Base-by-base conservation (phyloP, 2,797 vertebrate genomes). In the Lycodopsis pacificus region DNA sequence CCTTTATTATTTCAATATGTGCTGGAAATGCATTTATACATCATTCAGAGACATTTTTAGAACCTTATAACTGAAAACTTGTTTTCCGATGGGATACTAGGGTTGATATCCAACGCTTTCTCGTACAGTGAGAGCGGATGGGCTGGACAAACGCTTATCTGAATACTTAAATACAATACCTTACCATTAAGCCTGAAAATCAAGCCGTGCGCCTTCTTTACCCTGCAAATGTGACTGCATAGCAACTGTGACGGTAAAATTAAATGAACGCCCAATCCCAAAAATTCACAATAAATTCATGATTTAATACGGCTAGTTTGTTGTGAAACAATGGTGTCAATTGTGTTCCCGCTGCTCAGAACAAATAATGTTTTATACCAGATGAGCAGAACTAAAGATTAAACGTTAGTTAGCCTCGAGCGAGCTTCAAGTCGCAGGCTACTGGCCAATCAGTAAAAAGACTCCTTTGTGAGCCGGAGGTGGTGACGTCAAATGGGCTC, bases 371-470 rank as follows among this genome's bases (percentile, higher is more conserved):
- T 97, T 97, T 95, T 96, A 93, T 97, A 94, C 94, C 78, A 94
- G 95, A 95, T 25, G 94, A 96, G 96, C 96, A 97, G 96, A 99
- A 99, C 96, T 95, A 99, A 99, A 98, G 97, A 96, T 98, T 96
- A 98, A 99, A 98, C 95, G 95, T 90, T 88, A 95, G 90, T 94
- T 95, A 87, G 97, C 97, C 97, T 95, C 94, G 94, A 97, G 98
- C 97, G 70, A 96, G 95, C 96, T 96, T 94, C 90, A 93, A 93
- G 96, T 96, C 94, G 95, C 94, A 97, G 96, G 97, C 96, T 94
- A 94, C 95, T 95, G 96, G 94, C 92, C 90, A 94, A 91, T 92
- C 89, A 87, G 90, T 94, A 96, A 93, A 98, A 97, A 96, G 96
- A 79, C 83, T 85, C 89, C 96, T 97, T 99, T 97, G 97, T 99